Evolutionary conservation across 2,113 vertebrate genomes (phyloP).

Genomic region (Coreoperca whiteheadi): DNA sequence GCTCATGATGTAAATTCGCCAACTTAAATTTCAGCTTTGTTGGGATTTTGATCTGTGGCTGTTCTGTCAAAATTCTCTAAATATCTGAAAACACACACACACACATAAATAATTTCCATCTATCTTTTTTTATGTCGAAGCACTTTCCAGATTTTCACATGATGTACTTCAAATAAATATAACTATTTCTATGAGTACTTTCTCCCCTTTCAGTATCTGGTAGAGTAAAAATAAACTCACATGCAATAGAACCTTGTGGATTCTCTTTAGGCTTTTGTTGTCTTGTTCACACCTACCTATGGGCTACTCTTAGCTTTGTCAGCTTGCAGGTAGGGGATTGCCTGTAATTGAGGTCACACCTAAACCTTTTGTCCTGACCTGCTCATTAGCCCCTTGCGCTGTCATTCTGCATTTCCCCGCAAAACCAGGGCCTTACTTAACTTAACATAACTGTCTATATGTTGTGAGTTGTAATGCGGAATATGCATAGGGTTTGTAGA

Average conservation of each 20-base stretch:
- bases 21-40: neutral
- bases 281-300: constrained; percentile 74
- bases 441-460: neutral
- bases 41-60: neutral
- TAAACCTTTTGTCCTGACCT: constrained; percentile 71
- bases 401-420: constrained; percentile 28
- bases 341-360: constrained; percentile 79
- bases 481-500: constrained; percentile 31
- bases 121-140: neutral
- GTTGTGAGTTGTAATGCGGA: neutral
- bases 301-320: constrained; percentile 80
- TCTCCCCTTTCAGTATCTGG: constrained; percentile 4
- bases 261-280: constrained; percentile 78
- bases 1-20: neutral
- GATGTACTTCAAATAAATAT: neutral
- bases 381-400: constrained; percentile 64
- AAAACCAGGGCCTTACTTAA: neutral
- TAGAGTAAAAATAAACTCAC: constrained; percentile 81
- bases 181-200: neutral
- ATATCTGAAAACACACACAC: neutral
- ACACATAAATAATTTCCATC: no score
- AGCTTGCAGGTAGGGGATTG: constrained; percentile 68
- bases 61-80: neutral
- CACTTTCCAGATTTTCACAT: neutral
- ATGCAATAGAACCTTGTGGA: constrained; percentile 69